Evolutionary conservation across 2,888 invertebrate genomes (phyloP).

Genomic region (Chrysomela aeneicollis): DNA sequence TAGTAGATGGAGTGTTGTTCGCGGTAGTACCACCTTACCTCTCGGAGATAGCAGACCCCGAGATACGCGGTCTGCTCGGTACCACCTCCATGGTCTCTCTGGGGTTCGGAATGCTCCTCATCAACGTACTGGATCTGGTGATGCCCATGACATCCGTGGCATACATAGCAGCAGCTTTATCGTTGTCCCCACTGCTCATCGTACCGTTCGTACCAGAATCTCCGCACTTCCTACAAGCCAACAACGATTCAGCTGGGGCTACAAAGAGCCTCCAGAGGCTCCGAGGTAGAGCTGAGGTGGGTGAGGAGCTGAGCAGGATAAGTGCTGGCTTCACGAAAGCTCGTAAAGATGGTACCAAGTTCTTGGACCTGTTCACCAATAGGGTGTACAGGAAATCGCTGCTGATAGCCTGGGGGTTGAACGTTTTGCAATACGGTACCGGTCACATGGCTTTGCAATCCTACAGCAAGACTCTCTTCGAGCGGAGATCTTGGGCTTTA

Average conservation of each 20-base stretch:
- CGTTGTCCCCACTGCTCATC: constrained; percentile 60
- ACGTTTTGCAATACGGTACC: constrained; percentile 64
- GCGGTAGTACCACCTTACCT: constrained; percentile 67
- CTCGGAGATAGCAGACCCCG: constrained; percentile 69
- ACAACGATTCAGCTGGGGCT: constrained; percentile 60
- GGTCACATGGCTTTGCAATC: constrained; percentile 70
- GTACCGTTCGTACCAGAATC: constrained; percentile 68
- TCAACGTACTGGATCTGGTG: constrained; percentile 61
- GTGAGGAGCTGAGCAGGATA: constrained; percentile 55
- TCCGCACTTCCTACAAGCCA: constrained; percentile 63
- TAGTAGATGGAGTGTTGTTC: constrained; percentile 63
- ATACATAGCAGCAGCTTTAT: constrained; percentile 60
- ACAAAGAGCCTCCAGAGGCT: constrained; percentile 61
- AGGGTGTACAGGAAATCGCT: constrained; percentile 70
- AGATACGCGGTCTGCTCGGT: constrained; percentile 66
- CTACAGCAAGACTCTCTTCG: constrained; percentile 65
- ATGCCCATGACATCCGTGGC: constrained; percentile 63
- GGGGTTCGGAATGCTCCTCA: constrained; percentile 65
- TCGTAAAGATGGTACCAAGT: constrained; percentile 56
- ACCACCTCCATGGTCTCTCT: constrained; percentile 67
- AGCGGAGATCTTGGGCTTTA: constrained; percentile 56
- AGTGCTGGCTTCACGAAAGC: constrained; percentile 34
- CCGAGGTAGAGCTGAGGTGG: constrained; percentile 62
- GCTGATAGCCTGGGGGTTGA: constrained; percentile 66
- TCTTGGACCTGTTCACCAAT: constrained; percentile 65